Conservation (phyloP, 2,888 invertebrate species). For the Pseudeuparius sepicola region DNA sequence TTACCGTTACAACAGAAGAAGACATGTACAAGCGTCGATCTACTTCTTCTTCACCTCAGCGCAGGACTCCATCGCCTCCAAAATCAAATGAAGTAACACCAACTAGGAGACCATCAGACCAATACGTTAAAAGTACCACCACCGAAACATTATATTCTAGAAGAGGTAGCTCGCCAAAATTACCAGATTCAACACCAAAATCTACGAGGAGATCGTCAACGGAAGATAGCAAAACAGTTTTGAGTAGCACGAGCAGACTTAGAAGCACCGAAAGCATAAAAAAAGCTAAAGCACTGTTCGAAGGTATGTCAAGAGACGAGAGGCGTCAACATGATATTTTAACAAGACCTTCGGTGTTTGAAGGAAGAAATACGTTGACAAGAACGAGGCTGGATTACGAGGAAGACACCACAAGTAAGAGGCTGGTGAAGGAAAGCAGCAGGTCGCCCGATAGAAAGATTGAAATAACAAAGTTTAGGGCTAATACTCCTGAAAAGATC, state of each 20-base stretch:
- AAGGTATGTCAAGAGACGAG: conserved; percentile 44
- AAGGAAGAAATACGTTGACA: conserved; percentile 33
- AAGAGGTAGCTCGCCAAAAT: conserved; percentile 20
- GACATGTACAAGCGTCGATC: conserved; percentile 20
- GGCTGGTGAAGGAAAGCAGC: conserved; percentile 15
- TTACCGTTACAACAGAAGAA: conserved; percentile 25
- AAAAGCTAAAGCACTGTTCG: conserved; percentile 61
- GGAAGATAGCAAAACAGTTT: conserved; percentile 30
- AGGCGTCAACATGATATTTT: conserved; percentile 40
- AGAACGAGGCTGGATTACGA: too few species aligned
- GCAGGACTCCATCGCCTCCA: conserved; percentile 16
- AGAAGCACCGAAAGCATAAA: conserved; percentile 56
- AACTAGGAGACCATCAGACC: conserved; percentile 25
- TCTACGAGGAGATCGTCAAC: conserved; percentile 35
- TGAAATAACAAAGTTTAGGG: too few species aligned
- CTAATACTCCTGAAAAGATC: too few species aligned
- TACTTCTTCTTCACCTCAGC: conserved; percentile 18
- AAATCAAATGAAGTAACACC: conserved; percentile 23
- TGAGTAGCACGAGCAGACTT: conserved; percentile 34
- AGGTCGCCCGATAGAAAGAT: too few species aligned
- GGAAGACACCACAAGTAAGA: conserved; percentile 8
- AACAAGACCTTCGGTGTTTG: conserved; percentile 43
- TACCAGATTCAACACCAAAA: conserved; percentile 30
- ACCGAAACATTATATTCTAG: conserved; percentile 17
- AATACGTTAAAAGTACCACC: conserved; percentile 19